Evolutionary conservation across 2,888 invertebrate species (phyloP).

Genomic region (Helleia helle): DNA sequence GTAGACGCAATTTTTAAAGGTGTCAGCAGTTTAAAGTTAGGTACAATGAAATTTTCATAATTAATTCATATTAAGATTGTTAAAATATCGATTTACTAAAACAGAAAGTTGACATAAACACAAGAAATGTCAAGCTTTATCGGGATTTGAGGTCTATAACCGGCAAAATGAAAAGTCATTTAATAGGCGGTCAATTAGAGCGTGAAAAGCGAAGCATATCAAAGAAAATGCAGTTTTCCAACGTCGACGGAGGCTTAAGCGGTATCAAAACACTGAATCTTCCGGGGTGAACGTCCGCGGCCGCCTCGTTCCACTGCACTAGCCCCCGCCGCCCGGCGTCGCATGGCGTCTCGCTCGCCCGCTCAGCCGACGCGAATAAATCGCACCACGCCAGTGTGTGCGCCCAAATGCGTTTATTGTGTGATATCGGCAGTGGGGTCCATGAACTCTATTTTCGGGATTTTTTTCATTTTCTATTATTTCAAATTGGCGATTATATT

Average conservation of each 20-base stretch:
- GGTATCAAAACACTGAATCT: slow-evolving; percentile 74
- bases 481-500: not conserved
- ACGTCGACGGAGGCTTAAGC: slow-evolving; percentile 54
- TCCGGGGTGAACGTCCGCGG: slow-evolving; percentile 68
- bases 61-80: too few species aligned
- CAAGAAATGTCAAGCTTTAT: not conserved
- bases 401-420: slow-evolving; percentile 68
- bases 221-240: slow-evolving; percentile 72
- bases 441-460: slow-evolving; percentile 48
- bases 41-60: too few species aligned
- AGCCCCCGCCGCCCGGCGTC: slow-evolving; percentile 43
- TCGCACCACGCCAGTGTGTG: slow-evolving; percentile 51
- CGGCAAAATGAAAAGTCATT: slow-evolving; percentile 19
- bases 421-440: slow-evolving; percentile 65
- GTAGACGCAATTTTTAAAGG: too few species aligned
- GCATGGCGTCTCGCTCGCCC: slow-evolving; percentile 40
- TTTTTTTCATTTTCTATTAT: not conserved
- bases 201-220: slow-evolving; percentile 66
- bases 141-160: too few species aligned
- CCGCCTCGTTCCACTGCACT: slow-evolving; percentile 45
- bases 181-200: slow-evolving; percentile 51
- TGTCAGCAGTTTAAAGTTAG: too few species aligned
- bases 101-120: too few species aligned
- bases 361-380: slow-evolving; percentile 51
- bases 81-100: too few species aligned